These are phyloP conservation scores for Philotrypesis tridentata DNA, from an alignment of 1,140 invertebrate species.

Conservation along the genomic window DNA sequence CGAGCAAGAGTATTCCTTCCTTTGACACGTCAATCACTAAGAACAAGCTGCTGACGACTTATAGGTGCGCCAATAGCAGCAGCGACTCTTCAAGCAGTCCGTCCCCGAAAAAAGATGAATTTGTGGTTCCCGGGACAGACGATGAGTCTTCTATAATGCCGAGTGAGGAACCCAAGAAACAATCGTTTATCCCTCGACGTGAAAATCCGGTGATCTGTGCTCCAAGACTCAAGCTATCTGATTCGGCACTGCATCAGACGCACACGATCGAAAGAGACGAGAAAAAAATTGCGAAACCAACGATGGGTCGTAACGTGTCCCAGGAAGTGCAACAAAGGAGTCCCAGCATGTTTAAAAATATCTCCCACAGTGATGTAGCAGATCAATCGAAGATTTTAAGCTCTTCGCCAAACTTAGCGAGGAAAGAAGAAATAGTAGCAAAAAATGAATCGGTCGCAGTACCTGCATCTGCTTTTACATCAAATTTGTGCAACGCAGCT, in stretches of 20 bases:
- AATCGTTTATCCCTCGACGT: neutral
- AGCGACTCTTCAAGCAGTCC: conserved; percentile 40
- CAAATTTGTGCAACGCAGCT: neutral
- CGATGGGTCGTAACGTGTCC: neutral
- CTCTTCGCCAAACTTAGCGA: conserved; percentile 3
- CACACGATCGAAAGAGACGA: neutral
- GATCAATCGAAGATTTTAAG: conserved; percentile 39
- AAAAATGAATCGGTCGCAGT: neutral
- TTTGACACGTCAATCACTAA: neutral
- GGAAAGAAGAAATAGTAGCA: neutral
- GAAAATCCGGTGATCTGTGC: conserved; percentile 24
- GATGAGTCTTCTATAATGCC: neutral
- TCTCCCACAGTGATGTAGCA: neutral
- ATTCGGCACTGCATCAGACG: neutral
- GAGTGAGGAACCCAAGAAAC: neutral
- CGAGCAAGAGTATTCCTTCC: neutral
- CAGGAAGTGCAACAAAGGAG: neutral
- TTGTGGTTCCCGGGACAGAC: neutral
- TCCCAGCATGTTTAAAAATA: neutral
- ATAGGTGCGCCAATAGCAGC: conserved; percentile 9
- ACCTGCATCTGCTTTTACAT: neutral
- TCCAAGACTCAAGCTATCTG: conserved; percentile 46
- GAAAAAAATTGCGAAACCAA: neutral
- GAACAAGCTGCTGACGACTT: neutral
- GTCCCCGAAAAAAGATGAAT: conserved; percentile 30